A percentile compares a stretch with the other conserved stretches of the same genome.
These are phyloP conservation scores for Neelides folsomi DNA, from an alignment of 2,888 invertebrate genomes.

Conservation along the genomic window DNA sequence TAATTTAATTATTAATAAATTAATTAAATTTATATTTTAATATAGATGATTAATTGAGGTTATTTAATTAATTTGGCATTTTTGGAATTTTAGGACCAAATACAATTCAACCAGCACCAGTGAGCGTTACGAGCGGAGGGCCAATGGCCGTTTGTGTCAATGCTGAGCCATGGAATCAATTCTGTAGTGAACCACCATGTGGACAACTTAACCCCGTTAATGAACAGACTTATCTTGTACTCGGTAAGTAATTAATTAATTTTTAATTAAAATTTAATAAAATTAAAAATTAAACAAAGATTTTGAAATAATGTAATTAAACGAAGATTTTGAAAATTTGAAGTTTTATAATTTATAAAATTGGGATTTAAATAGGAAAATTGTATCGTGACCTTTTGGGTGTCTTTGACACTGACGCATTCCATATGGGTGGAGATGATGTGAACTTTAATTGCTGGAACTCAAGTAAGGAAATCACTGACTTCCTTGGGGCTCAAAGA, in stretches of 20 bases:
- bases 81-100: conserved; percentile 21
- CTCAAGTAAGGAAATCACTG: conserved; percentile 49
- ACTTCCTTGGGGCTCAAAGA: conserved; percentile 42
- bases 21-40: neutral
- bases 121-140: conserved; percentile 34
- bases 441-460: conserved; percentile 66
- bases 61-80: no score
- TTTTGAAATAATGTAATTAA: neutral
- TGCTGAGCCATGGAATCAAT: conserved; percentile 33
- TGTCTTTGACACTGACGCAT: conserved; percentile 57
- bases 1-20: neutral
- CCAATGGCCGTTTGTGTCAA: conserved; percentile 35
- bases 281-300: neutral
- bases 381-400: conserved; percentile 63
- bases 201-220: conserved; percentile 41
- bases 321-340: neutral
- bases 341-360: no score
- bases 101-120: conserved; percentile 31
- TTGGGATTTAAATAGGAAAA: conserved; percentile 37
- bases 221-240: conserved; percentile 51
- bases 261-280: neutral
- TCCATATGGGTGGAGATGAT: conserved; percentile 83
- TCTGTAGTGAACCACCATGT: conserved; percentile 64
- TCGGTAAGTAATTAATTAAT: conserved; percentile 43
- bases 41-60: conserved; percentile 36